Conservation (phyloP, 2,797 vertebrate species). For the Anniella stebbinsi region DNA sequence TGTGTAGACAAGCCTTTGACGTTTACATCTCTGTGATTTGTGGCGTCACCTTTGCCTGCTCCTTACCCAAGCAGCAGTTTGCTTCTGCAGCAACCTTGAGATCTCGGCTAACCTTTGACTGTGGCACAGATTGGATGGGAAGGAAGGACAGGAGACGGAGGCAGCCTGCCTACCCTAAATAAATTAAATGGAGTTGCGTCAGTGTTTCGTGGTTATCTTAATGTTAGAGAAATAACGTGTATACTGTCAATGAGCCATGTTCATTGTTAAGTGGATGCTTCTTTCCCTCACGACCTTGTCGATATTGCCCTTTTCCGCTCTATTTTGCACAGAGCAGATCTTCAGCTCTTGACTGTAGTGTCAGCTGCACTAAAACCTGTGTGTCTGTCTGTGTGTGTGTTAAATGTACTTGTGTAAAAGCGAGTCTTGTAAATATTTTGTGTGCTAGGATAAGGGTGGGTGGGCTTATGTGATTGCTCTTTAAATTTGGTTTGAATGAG, state of each 20-base stretch:
- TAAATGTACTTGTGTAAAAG: not conserved
- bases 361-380: slow-evolving; percentile 9
- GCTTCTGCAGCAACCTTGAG: slow-evolving; percentile 18
- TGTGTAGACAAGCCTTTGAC: slow-evolving; percentile 6
- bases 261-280: slow-evolving; percentile 4
- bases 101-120: not conserved
- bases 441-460: slow-evolving; percentile 48
- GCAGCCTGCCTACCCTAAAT: not conserved
- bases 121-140: not conserved
- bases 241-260: slow-evolving; percentile 6
- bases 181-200: not conserved
- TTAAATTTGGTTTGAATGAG: slow-evolving; percentile 23
- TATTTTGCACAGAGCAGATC: slow-evolving; percentile 21
- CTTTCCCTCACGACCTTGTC: not conserved
- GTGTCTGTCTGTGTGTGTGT: not conserved
- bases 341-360: slow-evolving; percentile 6
- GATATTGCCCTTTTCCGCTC: slow-evolving; percentile 43
- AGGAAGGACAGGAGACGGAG: fast-evolving
- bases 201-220: slow-evolving; percentile 46
- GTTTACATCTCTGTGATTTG: slow-evolving; percentile 70
- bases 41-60: slow-evolving; percentile 41
- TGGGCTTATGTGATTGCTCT: not conserved
- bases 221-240: slow-evolving; percentile 49
- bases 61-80: slow-evolving; percentile 24
- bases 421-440: slow-evolving; percentile 52